Base-by-base conservation (phyloP, 2,888 invertebrate genomes). In the Octonoba sinensis region DNA sequence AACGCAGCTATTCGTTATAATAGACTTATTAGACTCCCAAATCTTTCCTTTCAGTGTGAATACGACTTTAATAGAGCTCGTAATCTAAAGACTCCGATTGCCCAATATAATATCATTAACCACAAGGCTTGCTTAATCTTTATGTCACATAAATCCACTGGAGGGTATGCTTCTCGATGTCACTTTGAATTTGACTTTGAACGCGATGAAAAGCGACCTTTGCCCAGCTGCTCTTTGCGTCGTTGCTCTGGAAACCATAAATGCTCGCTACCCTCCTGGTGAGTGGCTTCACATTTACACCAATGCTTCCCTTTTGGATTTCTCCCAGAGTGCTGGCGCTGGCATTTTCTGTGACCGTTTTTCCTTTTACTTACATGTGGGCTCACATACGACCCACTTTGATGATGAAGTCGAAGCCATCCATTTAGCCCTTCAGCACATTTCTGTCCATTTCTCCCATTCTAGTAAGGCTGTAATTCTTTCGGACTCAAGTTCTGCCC, bases 281-380 rank as follows among this genome's bases (percentile, higher is more conserved):
- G 57, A 20, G 18, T 56, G 56, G 56, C 56, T 56, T 56, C 56
- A 56, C 18, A 56, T 56, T 56, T 56, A 56, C 56, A 56, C 56
- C 18, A 6, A 56, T 56, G 56, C 6, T n/a, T 56, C 56, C 12
- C 56, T 56, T 57, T 57, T 11, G 6, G 57, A 16, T 20, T 57
- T 57, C 22, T 3, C 57, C 57, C 57, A 11, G 57, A 18, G 18
- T 13, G 57, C 56, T 57, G 57, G 20, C 15, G 57, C 57, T 57
- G 57, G 57, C 57, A 8, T 51, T 18, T 51, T 51, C 51, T 51
- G 3, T 51, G 51, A 2, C 8, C 16, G 1, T 4, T 15, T 51
- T 51, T 15, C 16, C 51, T 51, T 51, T 51, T 18, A 51, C 16
- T 15, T 51, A 18, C 51, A 51, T 51, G 18, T 13, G 0, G 51